These are phyloP conservation scores for Hydrophis major DNA, from an alignment of 2,797 vertebrate genomes.

Conservation along the genomic window DNA sequence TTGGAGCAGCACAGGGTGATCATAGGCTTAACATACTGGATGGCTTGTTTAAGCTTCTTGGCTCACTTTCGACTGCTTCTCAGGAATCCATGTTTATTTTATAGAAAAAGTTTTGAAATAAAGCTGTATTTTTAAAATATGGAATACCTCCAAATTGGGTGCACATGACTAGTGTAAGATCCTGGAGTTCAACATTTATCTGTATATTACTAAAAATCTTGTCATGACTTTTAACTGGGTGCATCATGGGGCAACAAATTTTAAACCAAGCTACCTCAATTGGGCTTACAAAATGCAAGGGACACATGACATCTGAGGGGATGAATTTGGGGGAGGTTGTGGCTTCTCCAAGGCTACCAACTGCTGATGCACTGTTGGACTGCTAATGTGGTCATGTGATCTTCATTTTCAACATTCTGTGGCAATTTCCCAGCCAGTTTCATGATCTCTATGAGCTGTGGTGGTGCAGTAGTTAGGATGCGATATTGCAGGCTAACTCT, in stretches of 20 bases:
- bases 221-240: neutral
- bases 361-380: neutral
- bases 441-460: neutral
- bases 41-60: neutral
- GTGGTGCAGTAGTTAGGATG: neutral
- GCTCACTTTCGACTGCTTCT: neutral
- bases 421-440: neutral
- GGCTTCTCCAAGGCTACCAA: neutral
- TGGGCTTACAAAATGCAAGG: neutral
- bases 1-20: neutral
- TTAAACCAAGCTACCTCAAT: neutral
- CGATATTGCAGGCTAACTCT: neutral
- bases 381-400: neutral
- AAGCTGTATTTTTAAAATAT: neutral
- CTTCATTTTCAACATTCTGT: neutral
- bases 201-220: neutral
- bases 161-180: neutral
- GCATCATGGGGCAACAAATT: neutral
- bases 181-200: neutral
- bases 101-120: neutral
- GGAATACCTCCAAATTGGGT: neutral
- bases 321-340: neutral
- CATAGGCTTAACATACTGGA: neutral
- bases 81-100: neutral
- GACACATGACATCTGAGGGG: neutral